phyloP scores from a whole-genome alignment of 2,888 invertebrate species.

The Steromphala cineraria region DNA sequence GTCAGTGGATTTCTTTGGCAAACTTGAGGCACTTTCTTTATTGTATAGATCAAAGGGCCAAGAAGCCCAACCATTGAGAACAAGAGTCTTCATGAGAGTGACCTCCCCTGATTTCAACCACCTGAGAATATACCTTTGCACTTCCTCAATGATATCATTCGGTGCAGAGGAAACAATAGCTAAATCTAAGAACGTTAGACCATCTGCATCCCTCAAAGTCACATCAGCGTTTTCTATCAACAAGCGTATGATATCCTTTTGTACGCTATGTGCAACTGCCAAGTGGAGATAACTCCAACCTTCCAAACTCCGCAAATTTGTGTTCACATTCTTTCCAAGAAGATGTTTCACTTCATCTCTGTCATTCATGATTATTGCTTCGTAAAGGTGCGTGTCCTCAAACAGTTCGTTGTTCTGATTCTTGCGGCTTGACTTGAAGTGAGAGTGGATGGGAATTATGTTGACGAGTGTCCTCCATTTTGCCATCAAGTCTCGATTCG shows the following conservation, averaged over 20 bases:
- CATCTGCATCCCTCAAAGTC: conserved; percentile 45
- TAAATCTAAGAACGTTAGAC: conserved; percentile 52
- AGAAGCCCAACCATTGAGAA: conserved; percentile 48
- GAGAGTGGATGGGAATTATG: not conserved
- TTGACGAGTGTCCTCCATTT: not conserved
- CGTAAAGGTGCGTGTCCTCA: conserved; percentile 41
- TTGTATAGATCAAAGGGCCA: conserved; percentile 37
- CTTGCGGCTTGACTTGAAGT: not conserved
- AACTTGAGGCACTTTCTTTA: conserved; percentile 25
- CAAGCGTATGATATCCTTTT: conserved; percentile 43
- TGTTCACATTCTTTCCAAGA: conserved; percentile 30
- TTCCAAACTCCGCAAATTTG: conserved; percentile 36
- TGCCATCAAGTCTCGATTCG: not conserved
- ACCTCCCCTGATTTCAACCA: conserved; percentile 43
- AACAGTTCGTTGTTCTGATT: conserved; percentile 13
- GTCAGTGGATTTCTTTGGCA: conserved; percentile 31
- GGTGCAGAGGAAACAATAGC: conserved; percentile 39
- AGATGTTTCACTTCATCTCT: conserved; percentile 41
- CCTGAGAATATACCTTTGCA: conserved; percentile 39
- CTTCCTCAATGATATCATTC: conserved; percentile 37
- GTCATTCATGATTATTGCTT: conserved; percentile 47
- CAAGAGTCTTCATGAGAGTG: conserved; percentile 41
- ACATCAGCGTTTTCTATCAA: conserved; percentile 50
- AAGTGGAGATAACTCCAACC: conserved; percentile 54
- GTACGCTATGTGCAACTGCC: conserved; percentile 48